These are phyloP conservation scores for Tetramorium simillimum DNA, from an alignment of 1,140 invertebrate genomes.

Conservation along the genomic window DNA sequence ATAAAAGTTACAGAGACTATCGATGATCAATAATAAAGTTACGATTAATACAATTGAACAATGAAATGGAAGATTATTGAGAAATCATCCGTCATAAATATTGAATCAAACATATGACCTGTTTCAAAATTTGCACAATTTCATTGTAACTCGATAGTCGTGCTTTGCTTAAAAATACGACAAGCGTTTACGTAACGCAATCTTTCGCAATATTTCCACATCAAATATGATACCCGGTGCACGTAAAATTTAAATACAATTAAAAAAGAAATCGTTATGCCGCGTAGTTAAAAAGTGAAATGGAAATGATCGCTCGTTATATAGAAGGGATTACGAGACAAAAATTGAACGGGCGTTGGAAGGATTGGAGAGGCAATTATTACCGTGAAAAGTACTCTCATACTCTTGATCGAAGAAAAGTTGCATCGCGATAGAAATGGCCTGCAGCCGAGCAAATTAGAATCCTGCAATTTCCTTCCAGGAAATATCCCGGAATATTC, in stretches of 20 bases:
- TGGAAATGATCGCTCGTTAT: neutral
- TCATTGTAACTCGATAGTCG: neutral
- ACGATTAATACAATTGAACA: neutral
- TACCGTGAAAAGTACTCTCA: conserved; percentile 44
- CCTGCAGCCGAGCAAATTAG: conserved; percentile 47
- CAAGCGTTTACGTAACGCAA: neutral
- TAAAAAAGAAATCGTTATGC: conserved; percentile 17
- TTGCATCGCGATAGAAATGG: conserved; percentile 48
- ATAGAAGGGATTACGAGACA: conserved; percentile 10
- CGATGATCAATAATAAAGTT: neutral
- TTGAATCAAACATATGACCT: neutral
- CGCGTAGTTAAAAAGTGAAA: conserved; percentile 15
- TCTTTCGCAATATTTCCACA: neutral
- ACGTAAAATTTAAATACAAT: neutral
- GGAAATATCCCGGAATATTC: conserved; percentile 55
- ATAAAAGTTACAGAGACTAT: neutral
- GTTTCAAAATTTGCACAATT: neutral
- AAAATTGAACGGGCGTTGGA: conserved; percentile 26
- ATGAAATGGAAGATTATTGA: neutral
- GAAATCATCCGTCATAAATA: neutral
- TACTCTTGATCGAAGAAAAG: conserved; percentile 51
- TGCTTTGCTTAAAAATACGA: neutral
- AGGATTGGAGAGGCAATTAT: conserved; percentile 28
- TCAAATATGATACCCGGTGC: neutral
- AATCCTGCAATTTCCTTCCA: conserved; percentile 61